A percentile compares a stretch with the other conserved stretches of the same genome.
Evolutionary conservation across 2,888 invertebrate genomes (phyloP).

Genomic region (Chloroclystis v-ata): DNA sequence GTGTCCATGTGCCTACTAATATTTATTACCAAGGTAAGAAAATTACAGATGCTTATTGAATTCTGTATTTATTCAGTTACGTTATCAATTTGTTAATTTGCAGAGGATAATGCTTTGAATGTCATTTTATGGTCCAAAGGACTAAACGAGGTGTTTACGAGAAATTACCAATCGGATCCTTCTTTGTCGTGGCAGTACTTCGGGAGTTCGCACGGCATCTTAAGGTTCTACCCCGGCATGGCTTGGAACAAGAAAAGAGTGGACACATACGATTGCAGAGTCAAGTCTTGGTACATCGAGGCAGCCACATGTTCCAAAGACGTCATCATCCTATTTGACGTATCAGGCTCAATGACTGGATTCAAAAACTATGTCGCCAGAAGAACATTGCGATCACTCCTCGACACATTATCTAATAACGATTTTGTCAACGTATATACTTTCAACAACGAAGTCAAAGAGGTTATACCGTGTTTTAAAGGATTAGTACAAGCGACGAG

Average conservation of each 20-base stretch:
- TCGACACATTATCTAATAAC: constrained; percentile 97
- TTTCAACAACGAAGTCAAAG: constrained; percentile 84
- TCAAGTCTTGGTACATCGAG: constrained; percentile 97
- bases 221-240: constrained; percentile 93
- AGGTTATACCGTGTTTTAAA: constrained; percentile 91
- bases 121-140: constrained; percentile 92
- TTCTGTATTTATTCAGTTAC: too few species aligned
- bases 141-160: constrained; percentile 88
- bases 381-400: constrained; percentile 90
- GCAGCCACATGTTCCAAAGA: constrained; percentile 99
- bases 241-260: constrained; percentile 77
- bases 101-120: constrained; percentile 56
- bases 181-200: constrained; percentile 98
- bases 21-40: constrained; percentile 88
- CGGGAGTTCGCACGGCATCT: constrained; percentile 94
- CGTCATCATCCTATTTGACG: constrained; percentile 95
- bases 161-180: constrained; percentile 93
- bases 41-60: too few species aligned
- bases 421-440: constrained; percentile 96
- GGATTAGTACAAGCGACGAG: constrained; percentile 92
- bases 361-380: constrained; percentile 85
- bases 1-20: constrained; percentile 96
- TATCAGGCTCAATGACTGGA: constrained; percentile 98
- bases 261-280: constrained; percentile 95
- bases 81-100: neutral